phyloP scores from a whole-genome alignment of 2,888 invertebrate genomes.

The Blastobasis adustella region DNA sequence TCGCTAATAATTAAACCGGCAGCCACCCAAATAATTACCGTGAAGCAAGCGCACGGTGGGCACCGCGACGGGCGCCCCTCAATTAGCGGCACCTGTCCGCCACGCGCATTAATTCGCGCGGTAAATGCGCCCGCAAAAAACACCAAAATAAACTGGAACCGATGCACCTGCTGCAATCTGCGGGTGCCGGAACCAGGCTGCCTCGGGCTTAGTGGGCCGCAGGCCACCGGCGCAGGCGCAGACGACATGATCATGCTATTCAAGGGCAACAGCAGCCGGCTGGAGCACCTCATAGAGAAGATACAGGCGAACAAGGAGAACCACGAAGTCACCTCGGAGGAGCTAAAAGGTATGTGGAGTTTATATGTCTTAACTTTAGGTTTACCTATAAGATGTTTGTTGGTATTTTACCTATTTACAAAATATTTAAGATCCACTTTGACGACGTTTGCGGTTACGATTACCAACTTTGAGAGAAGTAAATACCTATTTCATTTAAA shows the following conservation, averaged over 20 bases:
- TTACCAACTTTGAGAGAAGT: no score
- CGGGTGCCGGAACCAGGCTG: slow-evolving; percentile 21
- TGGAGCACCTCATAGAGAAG: slow-evolving; percentile 90
- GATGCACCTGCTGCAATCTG: slow-evolving; percentile 64
- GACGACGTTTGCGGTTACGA: no score
- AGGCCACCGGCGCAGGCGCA: slow-evolving; percentile 10
- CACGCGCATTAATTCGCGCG: slow-evolving; percentile 67
- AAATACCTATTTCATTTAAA: no score
- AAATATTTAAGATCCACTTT: no score
- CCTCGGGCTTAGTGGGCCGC: slow-evolving; percentile 21
- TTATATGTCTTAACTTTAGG: no score
- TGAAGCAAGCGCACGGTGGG: slow-evolving; percentile 54
- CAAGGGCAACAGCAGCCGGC: slow-evolving; percentile 89
- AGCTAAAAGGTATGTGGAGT: slow-evolving; percentile 60
- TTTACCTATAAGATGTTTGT: no score
- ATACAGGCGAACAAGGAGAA: slow-evolving; percentile 90
- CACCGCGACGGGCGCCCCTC: slow-evolving; percentile 52
- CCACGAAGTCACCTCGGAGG: slow-evolving; percentile 69
- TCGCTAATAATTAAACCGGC: slow-evolving; percentile 45
- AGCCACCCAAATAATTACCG: slow-evolving; percentile 67
- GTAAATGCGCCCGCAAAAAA: slow-evolving; percentile 59
- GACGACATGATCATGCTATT: slow-evolving; percentile 81
- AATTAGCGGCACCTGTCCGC: slow-evolving; percentile 67
- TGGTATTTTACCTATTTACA: no score
- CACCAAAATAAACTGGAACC: slow-evolving; percentile 62